Base-by-base conservation (phyloP, 2,113 vertebrate genomes). In the Pseudorhombus dupliciocellatus region DNA sequence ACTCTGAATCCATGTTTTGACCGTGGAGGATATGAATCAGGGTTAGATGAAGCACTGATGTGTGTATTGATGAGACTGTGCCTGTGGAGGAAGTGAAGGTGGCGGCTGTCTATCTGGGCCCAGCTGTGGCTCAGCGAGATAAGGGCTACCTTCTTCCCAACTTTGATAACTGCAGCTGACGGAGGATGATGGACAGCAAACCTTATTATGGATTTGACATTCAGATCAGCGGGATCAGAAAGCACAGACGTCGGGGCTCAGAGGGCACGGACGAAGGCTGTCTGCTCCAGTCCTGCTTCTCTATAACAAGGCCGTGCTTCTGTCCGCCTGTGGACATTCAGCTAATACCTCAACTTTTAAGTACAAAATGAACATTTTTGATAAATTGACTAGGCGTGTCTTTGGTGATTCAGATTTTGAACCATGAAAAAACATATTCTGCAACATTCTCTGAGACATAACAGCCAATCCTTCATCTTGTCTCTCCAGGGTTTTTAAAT, bases 141-240 rank as follows among this genome's bases (percentile, higher is more conserved):
- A 75, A 84, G 42, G 68, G 63, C 28, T 56, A 76, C 74, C 84
- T 56, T 73, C 70, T 46, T 28, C 54, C 66, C 54, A 78, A 59
- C 75, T 69, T 40, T 61, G 73, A 77, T 66, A 63, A 21, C 56
- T 52, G 4, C 5, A 67, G 68, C 78, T 83, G 84, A 84, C 86
- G 60, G 62, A 21, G 31, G 51, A 67, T 84, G 86, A 88, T 75
- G 80, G 80, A 84, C 73, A 57, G 64, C 9, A 57, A 24, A 63
- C n/a, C 61, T 54, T 69, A 70, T 78, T 70, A 77, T 73, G 73
- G 80, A 78, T 80, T 63, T 75, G 58, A 76, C 84, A 80, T 77
- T 85, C 68, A 75, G 71, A 87, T 87, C 77, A 55, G 54, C 57
- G 26, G 48, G 63, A 84, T 77, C 61, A 57, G 52, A 60, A 60